These are phyloP conservation scores for Tachina grossa DNA, from an alignment of 2,888 invertebrate species.

Conservation along the genomic window DNA sequence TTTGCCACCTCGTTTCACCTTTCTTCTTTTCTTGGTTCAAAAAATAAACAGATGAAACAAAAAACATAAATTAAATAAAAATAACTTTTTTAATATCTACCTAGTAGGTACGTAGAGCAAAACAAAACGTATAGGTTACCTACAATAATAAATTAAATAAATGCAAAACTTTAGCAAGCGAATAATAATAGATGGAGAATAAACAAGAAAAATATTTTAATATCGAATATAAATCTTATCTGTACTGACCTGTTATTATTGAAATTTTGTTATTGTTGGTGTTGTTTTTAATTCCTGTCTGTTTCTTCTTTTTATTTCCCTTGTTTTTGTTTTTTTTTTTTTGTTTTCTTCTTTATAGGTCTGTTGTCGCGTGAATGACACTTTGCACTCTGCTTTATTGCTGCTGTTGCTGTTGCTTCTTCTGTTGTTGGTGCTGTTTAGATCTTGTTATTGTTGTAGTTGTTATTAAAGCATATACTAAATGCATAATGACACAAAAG, in stretches of 20 bases:
- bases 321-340: conserved; percentile 28
- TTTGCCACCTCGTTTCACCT: background rate
- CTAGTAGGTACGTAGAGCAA: background rate
- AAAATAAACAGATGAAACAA: conserved; percentile 2
- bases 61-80: conserved; percentile 4
- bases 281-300: conserved; percentile 50
- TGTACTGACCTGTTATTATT: conserved; percentile 70
- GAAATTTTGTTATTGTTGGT: conserved; percentile 41
- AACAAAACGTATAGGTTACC: conserved; percentile 1
- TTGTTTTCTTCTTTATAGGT: conserved; percentile 57
- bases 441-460: conserved; percentile 46
- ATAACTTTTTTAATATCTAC: background rate
- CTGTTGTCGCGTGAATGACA: conserved; percentile 71
- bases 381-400: conserved; percentile 64
- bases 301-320: conserved; percentile 43
- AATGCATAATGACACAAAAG: conserved; percentile 68
- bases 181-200: conserved; percentile 4
- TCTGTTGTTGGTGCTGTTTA: conserved; percentile 42
- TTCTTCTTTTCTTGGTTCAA: conserved; percentile 18
- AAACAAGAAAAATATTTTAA: conserved; percentile 11
- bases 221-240: conserved; percentile 42
- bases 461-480: conserved; percentile 58
- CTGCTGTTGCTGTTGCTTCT: conserved; percentile 32
- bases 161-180: background rate
- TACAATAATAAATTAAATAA: conserved; percentile 5